A percentile compares a stretch with the other conserved stretches of the same genome.
Evolutionary conservation across 2,113 vertebrate species (phyloP).

Genomic region (Thamnophis sirtalis): DNA sequence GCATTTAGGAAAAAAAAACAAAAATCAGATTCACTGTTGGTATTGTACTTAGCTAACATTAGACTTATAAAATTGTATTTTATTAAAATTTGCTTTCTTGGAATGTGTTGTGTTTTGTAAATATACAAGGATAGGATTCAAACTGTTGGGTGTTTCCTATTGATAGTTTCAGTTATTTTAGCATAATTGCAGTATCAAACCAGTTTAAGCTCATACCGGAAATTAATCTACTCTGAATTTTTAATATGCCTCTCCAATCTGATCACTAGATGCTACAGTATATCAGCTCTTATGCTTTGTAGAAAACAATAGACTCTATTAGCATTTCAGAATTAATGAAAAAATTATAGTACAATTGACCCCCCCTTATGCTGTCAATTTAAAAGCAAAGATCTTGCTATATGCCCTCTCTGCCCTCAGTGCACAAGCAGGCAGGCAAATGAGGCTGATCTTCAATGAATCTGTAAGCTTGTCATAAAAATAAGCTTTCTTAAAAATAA

Average conservation of each 20-base stretch:
- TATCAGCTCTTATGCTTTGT: constrained; percentile 67
- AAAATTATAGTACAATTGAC: constrained; percentile 68
- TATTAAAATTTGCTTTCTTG: constrained; percentile 7
- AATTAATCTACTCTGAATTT: constrained; percentile 74
- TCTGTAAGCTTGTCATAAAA: constrained; percentile 33
- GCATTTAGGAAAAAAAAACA: not conserved
- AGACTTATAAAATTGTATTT: not conserved
- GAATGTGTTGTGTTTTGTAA: constrained; percentile 29
- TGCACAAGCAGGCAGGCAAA: constrained; percentile 54
- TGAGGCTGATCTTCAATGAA: constrained; percentile 24
- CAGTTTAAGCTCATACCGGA: constrained; percentile 71
- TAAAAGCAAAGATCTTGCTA: constrained; percentile 62
- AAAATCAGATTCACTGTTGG: not conserved
- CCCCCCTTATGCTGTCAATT: constrained; percentile 68
- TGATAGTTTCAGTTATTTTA: constrained; percentile 49
- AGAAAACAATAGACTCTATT: constrained; percentile 58
- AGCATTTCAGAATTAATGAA: constrained; percentile 52
- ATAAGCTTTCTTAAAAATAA: constrained; percentile 23
- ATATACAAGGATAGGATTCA: constrained; percentile 5
- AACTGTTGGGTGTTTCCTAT: constrained; percentile 43
- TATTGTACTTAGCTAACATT: not conserved
- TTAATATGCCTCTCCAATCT: constrained; percentile 76
- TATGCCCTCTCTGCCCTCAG: constrained; percentile 48
- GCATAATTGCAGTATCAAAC: constrained; percentile 45
- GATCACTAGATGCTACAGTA: constrained; percentile 58